Evolutionary conservation across 2,113 vertebrate genomes (phyloP), one percentile per base, ranked within the genome.

Genomic region (Pica pica): DNA sequence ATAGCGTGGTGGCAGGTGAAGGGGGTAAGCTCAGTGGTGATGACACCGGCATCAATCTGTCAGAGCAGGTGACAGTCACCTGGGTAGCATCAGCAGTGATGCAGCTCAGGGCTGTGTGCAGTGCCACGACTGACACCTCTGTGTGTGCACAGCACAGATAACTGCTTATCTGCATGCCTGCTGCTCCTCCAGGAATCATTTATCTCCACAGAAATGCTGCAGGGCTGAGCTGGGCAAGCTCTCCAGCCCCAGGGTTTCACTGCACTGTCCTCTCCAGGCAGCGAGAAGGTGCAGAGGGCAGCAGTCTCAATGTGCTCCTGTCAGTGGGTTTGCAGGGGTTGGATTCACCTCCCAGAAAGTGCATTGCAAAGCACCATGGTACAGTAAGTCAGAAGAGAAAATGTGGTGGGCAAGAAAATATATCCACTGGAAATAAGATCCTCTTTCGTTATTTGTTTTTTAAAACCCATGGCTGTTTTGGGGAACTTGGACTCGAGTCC

Each of bases 111-210:
- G 55, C 17, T 55, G 16, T 1, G 1, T 28, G 47, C 55, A 16
- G 46, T 7, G 22, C 42, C 30, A 4, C 2, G 0, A 22, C 0
- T 0, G 50, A 46, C 53, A 50, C 33, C 71, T 70, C n/a, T 1
- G 0, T 13, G 89, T 41, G 50, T 92, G 86, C 9, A 7, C 68
- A 67, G 79, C 60, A 18, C 60, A 61, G 83, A 86, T 77, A 94
- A 55, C 73, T 33, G 60, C 65, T 92, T 87, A 84, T 95, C 94
- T 94, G 55, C 39, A 11, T 3, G 19, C 30, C 47, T 75, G 68
- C 33, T 75, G 76, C 64, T 78, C 76, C 64, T 78, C 76, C 74
- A 16, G 10, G 6, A 23, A 56, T 44, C 64, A 3, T 53, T 53
- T 41, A 44, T 81, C 27, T 44, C 28, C 27, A 10, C 39, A 76